Evolutionary conservation across 2,113 vertebrate genomes (phyloP), one percentile per base, ranked within the genome.

Genomic region (Octodon degus): DNA sequence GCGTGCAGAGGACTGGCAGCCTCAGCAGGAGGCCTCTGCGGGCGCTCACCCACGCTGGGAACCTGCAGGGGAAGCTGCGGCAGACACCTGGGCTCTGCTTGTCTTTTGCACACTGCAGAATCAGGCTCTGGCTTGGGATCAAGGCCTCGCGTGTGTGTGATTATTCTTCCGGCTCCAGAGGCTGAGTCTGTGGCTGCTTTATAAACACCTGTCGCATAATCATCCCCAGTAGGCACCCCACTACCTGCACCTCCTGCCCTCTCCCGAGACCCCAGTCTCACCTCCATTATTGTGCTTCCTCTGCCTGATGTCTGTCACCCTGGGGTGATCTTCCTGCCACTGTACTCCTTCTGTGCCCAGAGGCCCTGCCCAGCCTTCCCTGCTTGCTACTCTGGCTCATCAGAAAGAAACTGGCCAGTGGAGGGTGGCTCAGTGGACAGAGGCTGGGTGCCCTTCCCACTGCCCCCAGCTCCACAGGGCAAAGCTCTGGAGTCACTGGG

Each of bases 241-340:
- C 43, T 20, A 4, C 37, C 55, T 34, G n/a, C 10, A 63, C 53
- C 1, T 65, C 40, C 62, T 80, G 74, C 86, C 40, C 68, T 13
- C 4, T 37, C 10, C 10, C 19, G 62, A 86, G 63, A 85, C 7
- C 34, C 34, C 67, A 7, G 67, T 72, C 47, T 68, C 22, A 43
- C 22, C 14, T 7, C 11, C 47, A 34, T 40, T 4, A 1, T 65
- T 32, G 4, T 40, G 50, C 7, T 95, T 63, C 65, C 47, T 22
- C 77, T 67, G 37, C 2, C 14, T 11, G 43, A 50, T 30, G 20
- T 19, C 76, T 10, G 50, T 14, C 65, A 24, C 19, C 0, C 0
- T 7, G 47, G 81, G 11, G 10, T 0, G 1, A 14, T 14, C 79
- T 90, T 83, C 22, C 40, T 81, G n/a, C 14, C 50, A 25, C 4